Percentiles rank a stretch among this genome's conserved stretches.
Conservation (phyloP, 92 coral and sea anemone species). For the Parazoanthus swiftii region DNA sequence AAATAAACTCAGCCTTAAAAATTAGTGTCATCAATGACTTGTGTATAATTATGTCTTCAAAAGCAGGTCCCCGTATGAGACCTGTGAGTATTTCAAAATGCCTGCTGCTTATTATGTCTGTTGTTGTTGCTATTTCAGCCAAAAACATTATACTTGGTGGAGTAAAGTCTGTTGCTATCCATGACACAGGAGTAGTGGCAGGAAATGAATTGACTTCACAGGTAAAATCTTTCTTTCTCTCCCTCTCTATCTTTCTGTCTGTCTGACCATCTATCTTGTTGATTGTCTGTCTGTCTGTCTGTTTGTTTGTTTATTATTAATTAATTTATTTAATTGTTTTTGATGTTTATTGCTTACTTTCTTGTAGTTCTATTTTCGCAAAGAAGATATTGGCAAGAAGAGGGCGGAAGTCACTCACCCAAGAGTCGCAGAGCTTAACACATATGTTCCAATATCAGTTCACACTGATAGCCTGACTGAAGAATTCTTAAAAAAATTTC, state of each 20-base stretch:
- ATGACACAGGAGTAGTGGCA: conserved; percentile 82
- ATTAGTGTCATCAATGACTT: no score
- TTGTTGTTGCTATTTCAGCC: conserved; percentile 48
- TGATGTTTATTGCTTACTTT: not conserved
- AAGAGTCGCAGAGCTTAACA: conserved; percentile 87
- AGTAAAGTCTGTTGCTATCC: conserved; percentile 97
- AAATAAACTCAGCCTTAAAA: no score
- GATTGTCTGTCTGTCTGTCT: no score
- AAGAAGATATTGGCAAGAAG: conserved; percentile 87
- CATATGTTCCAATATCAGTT: conserved; percentile 86
- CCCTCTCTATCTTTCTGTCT: no score
- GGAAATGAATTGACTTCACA: conserved; percentile 85
- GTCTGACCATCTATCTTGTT: no score
- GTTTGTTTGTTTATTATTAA: not conserved
- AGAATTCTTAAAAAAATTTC: conserved; percentile 77
- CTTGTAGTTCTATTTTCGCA: conserved; percentile 76
- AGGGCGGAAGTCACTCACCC: conserved; percentile 90
- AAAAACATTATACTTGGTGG: conserved; percentile 99
- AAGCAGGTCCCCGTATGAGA: no score
- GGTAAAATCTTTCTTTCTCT: conserved; percentile 41
- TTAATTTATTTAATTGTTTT: not conserved
- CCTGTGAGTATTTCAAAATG: no score
- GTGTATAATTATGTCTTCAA: no score
- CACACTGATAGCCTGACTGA: conserved; percentile 72
- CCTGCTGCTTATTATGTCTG: no score